Conservation (phyloP, 2,113 vertebrate genomes). For the Gobiocypris rarus region DNA sequence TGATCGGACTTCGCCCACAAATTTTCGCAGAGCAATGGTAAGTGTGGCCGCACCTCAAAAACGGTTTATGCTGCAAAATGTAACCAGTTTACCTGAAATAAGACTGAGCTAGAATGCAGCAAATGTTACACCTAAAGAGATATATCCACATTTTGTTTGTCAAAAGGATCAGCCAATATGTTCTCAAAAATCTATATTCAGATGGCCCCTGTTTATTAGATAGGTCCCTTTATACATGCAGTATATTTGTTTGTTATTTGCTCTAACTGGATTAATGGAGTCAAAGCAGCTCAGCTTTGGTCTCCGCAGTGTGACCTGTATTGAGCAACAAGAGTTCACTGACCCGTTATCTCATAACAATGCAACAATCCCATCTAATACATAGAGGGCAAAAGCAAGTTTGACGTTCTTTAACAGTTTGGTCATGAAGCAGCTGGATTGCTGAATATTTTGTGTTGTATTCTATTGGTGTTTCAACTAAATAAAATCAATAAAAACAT, state of each 20-base stretch:
- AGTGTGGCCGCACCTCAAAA: background rate
- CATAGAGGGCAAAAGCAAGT: background rate
- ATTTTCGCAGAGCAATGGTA: background rate
- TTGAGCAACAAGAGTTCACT: slow-evolving; percentile 22
- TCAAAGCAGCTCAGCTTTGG: slow-evolving; percentile 9
- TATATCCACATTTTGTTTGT: background rate
- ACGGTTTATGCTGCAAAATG: background rate
- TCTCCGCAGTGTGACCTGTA: background rate
- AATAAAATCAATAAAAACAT: background rate
- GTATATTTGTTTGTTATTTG: slow-evolving; percentile 9
- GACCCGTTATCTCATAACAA: slow-evolving; percentile 16
- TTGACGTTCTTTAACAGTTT: background rate
- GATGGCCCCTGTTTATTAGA: background rate
- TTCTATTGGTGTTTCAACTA: background rate
- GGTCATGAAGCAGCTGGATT: slow-evolving; percentile 27
- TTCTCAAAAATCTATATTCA: background rate
- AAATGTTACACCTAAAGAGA: background rate
- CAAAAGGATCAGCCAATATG: background rate
- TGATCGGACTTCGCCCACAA: background rate
- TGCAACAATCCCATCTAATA: background rate
- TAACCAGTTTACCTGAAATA: background rate
- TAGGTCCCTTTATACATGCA: slow-evolving; percentile 4
- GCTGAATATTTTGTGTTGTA: slow-evolving; percentile 7
- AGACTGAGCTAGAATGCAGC: background rate
- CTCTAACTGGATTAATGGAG: slow-evolving; percentile 37